A percentile compares a stretch with the other conserved stretches of the same genome.
Evolutionary conservation across 1,140 invertebrate species (phyloP).

Genomic region (Ceratina australensis): DNA sequence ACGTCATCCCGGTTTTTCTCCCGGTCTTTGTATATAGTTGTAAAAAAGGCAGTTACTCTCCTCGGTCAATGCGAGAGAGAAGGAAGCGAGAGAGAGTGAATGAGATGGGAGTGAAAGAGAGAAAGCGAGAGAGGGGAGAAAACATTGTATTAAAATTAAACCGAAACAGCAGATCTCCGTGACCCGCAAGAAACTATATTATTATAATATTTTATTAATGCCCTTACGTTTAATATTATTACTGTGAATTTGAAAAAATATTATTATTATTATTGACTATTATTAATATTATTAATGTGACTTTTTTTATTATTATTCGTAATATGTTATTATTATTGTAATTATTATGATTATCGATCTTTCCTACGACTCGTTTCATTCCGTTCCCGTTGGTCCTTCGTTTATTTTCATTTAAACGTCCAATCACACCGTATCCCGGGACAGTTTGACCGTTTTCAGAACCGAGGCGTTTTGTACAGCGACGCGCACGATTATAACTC

Average conservation of each 20-base stretch:
- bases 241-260: constrained; percentile 14
- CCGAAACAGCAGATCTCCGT: not conserved
- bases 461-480: constrained; percentile 27
- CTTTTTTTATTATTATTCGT: constrained; percentile 10
- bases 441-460: not conserved
- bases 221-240: constrained; percentile 44
- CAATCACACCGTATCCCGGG: not conserved
- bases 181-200: constrained; percentile 1
- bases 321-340: not conserved
- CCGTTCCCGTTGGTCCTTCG: constrained; percentile 5
- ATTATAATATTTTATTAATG: constrained; percentile 22
- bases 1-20: not conserved
- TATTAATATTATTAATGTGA: constrained; percentile 38
- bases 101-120: not conserved
- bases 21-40: not conserved
- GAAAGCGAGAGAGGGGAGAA: not conserved
- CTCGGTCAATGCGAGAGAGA: not conserved
- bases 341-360: constrained; percentile 37
- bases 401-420: not conserved
- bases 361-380: constrained; percentile 28
- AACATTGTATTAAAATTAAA: not conserved
- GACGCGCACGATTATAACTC: not conserved
- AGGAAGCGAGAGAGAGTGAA: not conserved
- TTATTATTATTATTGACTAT: constrained; percentile 33
- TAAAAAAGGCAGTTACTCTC: not conserved